phyloP scores from a whole-genome alignment of 2,113 vertebrate species.

The Ancistrus triradiatus region DNA sequence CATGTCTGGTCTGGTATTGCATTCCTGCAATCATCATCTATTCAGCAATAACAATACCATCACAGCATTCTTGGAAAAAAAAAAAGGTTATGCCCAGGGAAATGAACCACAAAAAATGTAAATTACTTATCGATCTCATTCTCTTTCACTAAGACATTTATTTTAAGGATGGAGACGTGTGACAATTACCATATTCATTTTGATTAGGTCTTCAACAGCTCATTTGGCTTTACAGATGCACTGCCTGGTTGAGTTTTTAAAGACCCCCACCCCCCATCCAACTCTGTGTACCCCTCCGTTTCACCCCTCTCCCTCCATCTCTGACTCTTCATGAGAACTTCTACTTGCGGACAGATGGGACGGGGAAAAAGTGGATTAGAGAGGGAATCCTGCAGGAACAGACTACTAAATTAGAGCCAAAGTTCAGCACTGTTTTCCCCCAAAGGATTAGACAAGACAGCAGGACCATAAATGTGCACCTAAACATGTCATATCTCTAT shows the following conservation, averaged over 20 bases:
- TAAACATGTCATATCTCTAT: slow-evolving; percentile 34
- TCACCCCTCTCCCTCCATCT: slow-evolving; percentile 19
- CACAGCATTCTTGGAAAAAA: slow-evolving; percentile 12
- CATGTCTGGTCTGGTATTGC: slow-evolving; percentile 12
- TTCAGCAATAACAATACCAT: slow-evolving; percentile 26
- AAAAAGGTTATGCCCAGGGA: slow-evolving; percentile 23
- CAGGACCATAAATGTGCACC: slow-evolving; percentile 35
- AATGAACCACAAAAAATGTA: slow-evolving; percentile 45
- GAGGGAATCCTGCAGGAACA: slow-evolving; percentile 42
- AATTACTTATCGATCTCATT: slow-evolving; percentile 43
- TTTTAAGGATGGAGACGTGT: slow-evolving; percentile 23
- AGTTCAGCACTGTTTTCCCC: slow-evolving; percentile 35
- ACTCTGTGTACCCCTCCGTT: neutral
- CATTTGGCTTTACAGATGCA: slow-evolving; percentile 19
- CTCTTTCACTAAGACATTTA: slow-evolving; percentile 30
- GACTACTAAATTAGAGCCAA: slow-evolving; percentile 43
- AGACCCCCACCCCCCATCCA: neutral
- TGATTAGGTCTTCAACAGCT: slow-evolving; percentile 19
- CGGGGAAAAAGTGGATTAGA: slow-evolving; percentile 34
- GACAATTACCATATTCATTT: slow-evolving; percentile 31
- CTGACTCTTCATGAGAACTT: slow-evolving; percentile 18
- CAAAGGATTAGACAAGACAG: slow-evolving; percentile 28
- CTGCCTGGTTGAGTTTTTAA: slow-evolving; percentile 19
- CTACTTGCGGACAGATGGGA: slow-evolving; percentile 22
- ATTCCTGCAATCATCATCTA: slow-evolving; percentile 19